phyloP scores from a whole-genome alignment of 2,888 invertebrate genomes.

The Pandemis heparana region DNA sequence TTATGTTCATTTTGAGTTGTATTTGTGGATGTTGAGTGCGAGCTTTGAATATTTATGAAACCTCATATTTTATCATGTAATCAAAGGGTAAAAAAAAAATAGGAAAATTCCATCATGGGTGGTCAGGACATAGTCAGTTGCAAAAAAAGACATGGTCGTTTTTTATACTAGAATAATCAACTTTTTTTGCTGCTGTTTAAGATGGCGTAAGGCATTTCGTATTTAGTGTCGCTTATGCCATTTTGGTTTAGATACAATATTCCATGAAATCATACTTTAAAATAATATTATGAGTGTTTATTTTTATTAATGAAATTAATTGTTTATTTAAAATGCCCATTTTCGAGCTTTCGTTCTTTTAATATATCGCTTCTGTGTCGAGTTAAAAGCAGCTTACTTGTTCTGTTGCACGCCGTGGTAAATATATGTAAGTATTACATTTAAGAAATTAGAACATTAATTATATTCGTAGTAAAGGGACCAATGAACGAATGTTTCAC shows the following conservation, averaged over 20 bases:
- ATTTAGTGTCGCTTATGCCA: not conserved
- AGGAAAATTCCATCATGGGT: too few relatives aligned
- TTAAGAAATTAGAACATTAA: slow-evolving; percentile 42
- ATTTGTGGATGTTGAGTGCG: not conserved
- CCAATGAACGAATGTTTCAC: not conserved
- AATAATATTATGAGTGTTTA: slow-evolving; percentile 20
- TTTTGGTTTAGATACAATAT: not conserved
- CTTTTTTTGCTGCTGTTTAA: not conserved
- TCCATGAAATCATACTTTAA: not conserved
- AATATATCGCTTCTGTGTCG: slow-evolving; percentile 67
- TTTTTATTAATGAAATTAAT: slow-evolving; percentile 32
- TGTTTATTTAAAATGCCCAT: slow-evolving; percentile 72
- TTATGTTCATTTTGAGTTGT: not conserved
- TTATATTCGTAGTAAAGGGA: slow-evolving; percentile 16
- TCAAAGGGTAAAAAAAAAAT: too few relatives aligned
- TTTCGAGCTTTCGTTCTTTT: slow-evolving; percentile 73
- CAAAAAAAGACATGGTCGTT: not conserved
- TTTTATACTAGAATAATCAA: too few relatives aligned
- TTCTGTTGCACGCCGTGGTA: slow-evolving; percentile 66
- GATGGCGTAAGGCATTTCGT: not conserved
- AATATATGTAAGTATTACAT: slow-evolving; percentile 56
- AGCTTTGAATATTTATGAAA: not conserved
- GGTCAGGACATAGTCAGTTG: not conserved
- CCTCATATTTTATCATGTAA: too few relatives aligned
- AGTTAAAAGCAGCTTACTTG: slow-evolving; percentile 65